Percentiles rank a stretch among this genome's conserved stretches.
Conservation (phyloP, 2,888 invertebrate genomes). For the Maniola hyperantus region DNA sequence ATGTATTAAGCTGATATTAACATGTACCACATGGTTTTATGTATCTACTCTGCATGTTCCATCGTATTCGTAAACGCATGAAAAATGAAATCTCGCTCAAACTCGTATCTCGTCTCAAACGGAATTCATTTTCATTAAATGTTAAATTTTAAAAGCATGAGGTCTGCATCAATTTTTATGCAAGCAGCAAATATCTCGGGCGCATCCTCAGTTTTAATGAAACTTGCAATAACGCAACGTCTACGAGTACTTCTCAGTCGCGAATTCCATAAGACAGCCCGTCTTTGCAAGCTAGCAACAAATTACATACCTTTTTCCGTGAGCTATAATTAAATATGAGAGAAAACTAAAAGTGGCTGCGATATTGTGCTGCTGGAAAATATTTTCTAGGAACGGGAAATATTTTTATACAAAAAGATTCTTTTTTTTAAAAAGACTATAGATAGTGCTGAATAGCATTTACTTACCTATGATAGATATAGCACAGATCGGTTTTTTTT, state of each 20-base stretch:
- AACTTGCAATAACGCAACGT: slow-evolving; percentile 39
- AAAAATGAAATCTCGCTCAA: neutral
- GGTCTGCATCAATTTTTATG: slow-evolving; percentile 29
- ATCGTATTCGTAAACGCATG: neutral
- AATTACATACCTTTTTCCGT: slow-evolving; percentile 24
- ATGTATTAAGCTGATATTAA: too few relatives aligned
- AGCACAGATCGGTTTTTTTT: neutral
- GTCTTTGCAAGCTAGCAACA: slow-evolving; percentile 16
- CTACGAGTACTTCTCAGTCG: slow-evolving; percentile 33
- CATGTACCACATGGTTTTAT: too few relatives aligned
- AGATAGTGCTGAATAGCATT: too few relatives aligned
- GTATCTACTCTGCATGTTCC: too few relatives aligned
- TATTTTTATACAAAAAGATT: neutral
- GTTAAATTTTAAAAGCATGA: slow-evolving; percentile 11
- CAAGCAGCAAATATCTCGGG: slow-evolving; percentile 31
- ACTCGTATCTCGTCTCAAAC: neutral
- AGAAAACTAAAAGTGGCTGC: neutral
- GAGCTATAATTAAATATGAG: slow-evolving; percentile 24
- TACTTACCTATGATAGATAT: too few relatives aligned
- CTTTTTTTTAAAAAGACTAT: too few relatives aligned
- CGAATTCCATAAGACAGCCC: slow-evolving; percentile 33
- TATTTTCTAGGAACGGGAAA: neutral
- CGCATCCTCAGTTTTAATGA: slow-evolving; percentile 37
- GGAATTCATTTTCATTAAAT: slow-evolving; percentile 14
- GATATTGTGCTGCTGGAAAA: neutral